Base-by-base conservation (phyloP, 2,797 vertebrate species). In the Hippopotamyrus pictus region DNA sequence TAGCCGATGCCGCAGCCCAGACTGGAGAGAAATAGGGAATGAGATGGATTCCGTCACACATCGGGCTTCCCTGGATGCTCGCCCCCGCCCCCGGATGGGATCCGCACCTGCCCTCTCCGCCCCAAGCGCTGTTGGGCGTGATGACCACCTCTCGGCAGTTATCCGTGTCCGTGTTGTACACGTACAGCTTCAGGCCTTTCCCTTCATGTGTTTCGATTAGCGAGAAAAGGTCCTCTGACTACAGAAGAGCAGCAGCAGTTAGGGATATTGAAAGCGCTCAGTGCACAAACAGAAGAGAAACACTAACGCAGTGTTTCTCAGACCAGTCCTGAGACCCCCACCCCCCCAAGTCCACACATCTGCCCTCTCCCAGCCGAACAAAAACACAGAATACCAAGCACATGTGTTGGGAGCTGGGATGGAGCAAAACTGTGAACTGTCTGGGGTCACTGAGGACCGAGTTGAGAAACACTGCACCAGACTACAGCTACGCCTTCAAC, bases 61-160 rank as follows among this genome's bases (percentile, higher is more conserved):
- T 19, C 51, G 14, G 50, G 25, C 50, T 50, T 12, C 46, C 46
- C 46, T 14, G 82, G 11, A 84, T n/a, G 46, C 44, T 0, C 11
- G n/a, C n/a, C 82, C 17, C 29, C 9, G 0, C 8, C 48, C 84
- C 84, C 5, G 84, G 51, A 84, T 4, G 82, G 41, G 82, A 84
- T 84, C 82, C 82, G 95, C 96, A 99, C 98, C 99, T 99, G 95
- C 99, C 99, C 95, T 99, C 98, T 94, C 99, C 98, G 90, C 98
- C 99, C 98, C 99, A 99, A n/a, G 97, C 94, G 90, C 97, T 95
- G 94, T 99, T 99, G 53, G 99, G 98, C 37, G 98, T 99, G 90
- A 99, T 99, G 94, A 99, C 95, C 92, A 99, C 98, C 93, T 99
- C 98, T 92, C 98, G 96, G 93, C 99, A 99, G 94, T 98, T 99